Percentiles rank a stretch among this genome's conserved stretches.
Evolutionary conservation across 2,888 invertebrate species (phyloP).

Genomic region (Anodontia alba): DNA sequence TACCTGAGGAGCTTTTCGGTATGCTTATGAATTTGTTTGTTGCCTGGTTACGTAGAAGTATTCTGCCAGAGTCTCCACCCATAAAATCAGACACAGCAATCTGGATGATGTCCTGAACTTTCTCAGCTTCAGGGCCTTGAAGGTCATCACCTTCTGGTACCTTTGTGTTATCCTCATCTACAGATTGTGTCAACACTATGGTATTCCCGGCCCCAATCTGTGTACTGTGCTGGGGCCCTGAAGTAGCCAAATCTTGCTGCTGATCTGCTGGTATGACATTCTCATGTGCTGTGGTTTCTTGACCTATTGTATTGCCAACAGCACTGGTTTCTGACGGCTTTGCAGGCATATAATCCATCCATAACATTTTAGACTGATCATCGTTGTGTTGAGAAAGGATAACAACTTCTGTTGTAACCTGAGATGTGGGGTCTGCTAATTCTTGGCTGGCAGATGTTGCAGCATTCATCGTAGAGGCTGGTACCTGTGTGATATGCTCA

Average conservation of each 20-base stretch:
- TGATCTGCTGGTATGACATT: neutral
- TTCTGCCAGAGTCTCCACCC: neutral
- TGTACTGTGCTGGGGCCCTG: neutral
- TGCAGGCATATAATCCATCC: neutral
- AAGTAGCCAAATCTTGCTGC: neutral
- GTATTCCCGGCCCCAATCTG: neutral
- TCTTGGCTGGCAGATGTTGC: no score
- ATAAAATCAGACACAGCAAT: neutral
- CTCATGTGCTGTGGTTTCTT: neutral
- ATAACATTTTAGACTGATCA: slow-evolving; percentile 9
- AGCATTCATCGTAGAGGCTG: neutral
- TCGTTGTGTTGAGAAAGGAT: neutral
- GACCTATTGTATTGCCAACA: neutral
- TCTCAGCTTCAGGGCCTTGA: neutral
- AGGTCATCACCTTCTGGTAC: no score
- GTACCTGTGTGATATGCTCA: neutral
- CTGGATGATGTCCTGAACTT: neutral
- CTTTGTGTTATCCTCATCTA: no score
- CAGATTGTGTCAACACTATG: neutral
- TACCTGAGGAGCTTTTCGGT: neutral
- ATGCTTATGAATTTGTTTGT: neutral
- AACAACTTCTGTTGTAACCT: neutral
- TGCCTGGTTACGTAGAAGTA: neutral
- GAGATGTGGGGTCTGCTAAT: neutral
- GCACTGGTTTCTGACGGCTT: neutral